Evolutionary conservation across 2,797 vertebrate species (phyloP).

Genomic region (Fundulus diaphanus): DNA sequence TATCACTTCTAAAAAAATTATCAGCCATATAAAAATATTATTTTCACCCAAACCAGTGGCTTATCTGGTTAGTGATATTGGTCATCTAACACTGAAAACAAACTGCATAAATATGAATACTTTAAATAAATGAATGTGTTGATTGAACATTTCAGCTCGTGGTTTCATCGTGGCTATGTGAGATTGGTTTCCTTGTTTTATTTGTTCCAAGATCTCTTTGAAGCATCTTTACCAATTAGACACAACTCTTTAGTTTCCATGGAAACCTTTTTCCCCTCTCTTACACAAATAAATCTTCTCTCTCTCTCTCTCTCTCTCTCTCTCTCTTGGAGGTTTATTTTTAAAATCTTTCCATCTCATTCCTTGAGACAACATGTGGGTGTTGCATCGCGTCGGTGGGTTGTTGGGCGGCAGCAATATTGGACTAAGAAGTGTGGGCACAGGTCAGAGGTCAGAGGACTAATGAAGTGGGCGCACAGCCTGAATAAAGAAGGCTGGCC

Average conservation of each 20-base stretch:
- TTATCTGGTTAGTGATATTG: background rate
- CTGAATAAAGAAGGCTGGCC: slow-evolving; percentile 23
- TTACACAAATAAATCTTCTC: slow-evolving; percentile 40
- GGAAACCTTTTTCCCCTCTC: slow-evolving; percentile 68
- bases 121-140: background rate
- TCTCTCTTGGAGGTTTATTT: slow-evolving; percentile 57
- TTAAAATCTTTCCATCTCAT: slow-evolving; percentile 58
- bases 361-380: slow-evolving; percentile 66
- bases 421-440: slow-evolving; percentile 37
- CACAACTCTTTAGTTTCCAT: slow-evolving; percentile 80
- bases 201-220: slow-evolving; percentile 55
- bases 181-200: slow-evolving; percentile 17
- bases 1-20: background rate
- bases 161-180: background rate
- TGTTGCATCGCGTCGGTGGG: slow-evolving; percentile 28
- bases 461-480: slow-evolving; percentile 36
- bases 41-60: too few species aligned
- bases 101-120: background rate
- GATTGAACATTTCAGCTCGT: background rate
- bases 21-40: too few species aligned
- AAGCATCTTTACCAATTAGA: slow-evolving; percentile 68
- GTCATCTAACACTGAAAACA: background rate
- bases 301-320: slow-evolving; percentile 4
- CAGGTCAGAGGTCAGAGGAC: slow-evolving; percentile 42
- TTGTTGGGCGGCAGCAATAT: slow-evolving; percentile 18